phyloP scores from a whole-genome alignment of 2,797 vertebrate species.

The Melanotaenia maccullochi region DNA sequence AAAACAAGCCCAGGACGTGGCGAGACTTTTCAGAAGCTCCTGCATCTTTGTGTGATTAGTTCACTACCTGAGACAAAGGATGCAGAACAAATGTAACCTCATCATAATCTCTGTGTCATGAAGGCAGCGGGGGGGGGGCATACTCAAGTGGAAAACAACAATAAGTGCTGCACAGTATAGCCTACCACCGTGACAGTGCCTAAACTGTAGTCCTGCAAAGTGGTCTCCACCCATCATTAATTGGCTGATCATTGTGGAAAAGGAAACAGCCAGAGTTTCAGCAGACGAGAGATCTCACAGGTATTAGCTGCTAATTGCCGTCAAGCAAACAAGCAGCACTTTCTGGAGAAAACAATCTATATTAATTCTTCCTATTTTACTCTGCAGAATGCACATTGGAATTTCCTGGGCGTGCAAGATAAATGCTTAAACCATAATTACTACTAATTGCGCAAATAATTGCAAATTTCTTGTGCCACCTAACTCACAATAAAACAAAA shows the following conservation, averaged over 20 bases:
- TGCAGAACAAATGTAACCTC: slow-evolving; percentile 67
- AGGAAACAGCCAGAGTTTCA: slow-evolving; percentile 62
- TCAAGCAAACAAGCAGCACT: slow-evolving; percentile 82
- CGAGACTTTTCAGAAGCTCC: slow-evolving; percentile 44
- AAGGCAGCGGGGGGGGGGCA: slow-evolving; percentile 36
- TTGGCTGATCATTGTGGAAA: slow-evolving; percentile 73
- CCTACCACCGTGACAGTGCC: slow-evolving; percentile 49
- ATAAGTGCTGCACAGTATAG: slow-evolving; percentile 48
- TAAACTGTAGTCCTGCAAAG: slow-evolving; percentile 56
- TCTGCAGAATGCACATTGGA: slow-evolving; percentile 69
- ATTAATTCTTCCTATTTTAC: slow-evolving; percentile 76
- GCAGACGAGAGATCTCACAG: slow-evolving; percentile 74
- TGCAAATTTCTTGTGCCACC: slow-evolving; percentile 77
- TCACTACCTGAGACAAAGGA: slow-evolving; percentile 76
- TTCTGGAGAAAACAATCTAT: slow-evolving; percentile 82
- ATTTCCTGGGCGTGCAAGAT: slow-evolving; percentile 78
- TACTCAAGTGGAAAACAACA: slow-evolving; percentile 58
- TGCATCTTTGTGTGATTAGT: slow-evolving; percentile 78
- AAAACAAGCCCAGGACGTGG: slow-evolving; percentile 45
- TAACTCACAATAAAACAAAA: slow-evolving; percentile 81
- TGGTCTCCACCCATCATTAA: slow-evolving; percentile 76
- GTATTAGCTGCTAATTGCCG: slow-evolving; percentile 82
- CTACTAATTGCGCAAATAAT: slow-evolving; percentile 83
- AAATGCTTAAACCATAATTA: slow-evolving; percentile 84
- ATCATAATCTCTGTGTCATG: slow-evolving; percentile 67